Evolutionary conservation across 1,140 invertebrate genomes (phyloP), one percentile per base, ranked within the genome.

Genomic region (Cryptotermes secundus): DNA sequence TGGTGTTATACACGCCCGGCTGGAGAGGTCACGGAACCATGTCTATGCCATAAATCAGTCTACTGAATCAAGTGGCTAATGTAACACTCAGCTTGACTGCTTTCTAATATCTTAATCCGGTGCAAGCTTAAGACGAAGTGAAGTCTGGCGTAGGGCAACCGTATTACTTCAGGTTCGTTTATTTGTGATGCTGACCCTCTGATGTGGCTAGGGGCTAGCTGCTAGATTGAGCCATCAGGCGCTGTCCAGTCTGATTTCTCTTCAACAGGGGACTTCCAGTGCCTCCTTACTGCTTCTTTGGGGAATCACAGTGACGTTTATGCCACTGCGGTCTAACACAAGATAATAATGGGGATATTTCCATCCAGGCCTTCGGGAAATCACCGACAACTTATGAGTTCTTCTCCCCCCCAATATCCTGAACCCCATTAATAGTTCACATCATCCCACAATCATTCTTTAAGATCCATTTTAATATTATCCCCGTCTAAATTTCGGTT

Each of bases 161-260:
- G 59, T 72, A 72, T 72, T 31, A 72, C 31, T 72, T 72, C 59
- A 72, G 59, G 26, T 72, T 72, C 59, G 59, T 72, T 72, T 72
- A 72, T 31, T 31, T 72, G 59, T 72, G 59, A 72, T 31, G 59
- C 14, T 72, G 59, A 31, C 59, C 59, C 59, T 31, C 53, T 72
- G 26, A 31, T 31, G 59, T 72, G 59, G n/a, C 53, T n/a, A 22
- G 22, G 26, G 16, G 16, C 59, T 72, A 3, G 16, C 45, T 22
- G 1, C 59, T n/a, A 72, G 59, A 72, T 31, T 72, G 59, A 72
- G 26, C 26, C 59, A 72, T 72, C 59, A 72, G 59, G 9, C 59
- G 59, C n/a, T 72, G 59, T 72, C 59, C 59, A n/a, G 53, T 59
- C 24, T 59, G 53, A 59, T 59, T 59, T 59, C 53, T 59, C 26